Evolutionary conservation across 1,140 invertebrate species (phyloP).

Genomic region (Atopsyche davidsoni): DNA sequence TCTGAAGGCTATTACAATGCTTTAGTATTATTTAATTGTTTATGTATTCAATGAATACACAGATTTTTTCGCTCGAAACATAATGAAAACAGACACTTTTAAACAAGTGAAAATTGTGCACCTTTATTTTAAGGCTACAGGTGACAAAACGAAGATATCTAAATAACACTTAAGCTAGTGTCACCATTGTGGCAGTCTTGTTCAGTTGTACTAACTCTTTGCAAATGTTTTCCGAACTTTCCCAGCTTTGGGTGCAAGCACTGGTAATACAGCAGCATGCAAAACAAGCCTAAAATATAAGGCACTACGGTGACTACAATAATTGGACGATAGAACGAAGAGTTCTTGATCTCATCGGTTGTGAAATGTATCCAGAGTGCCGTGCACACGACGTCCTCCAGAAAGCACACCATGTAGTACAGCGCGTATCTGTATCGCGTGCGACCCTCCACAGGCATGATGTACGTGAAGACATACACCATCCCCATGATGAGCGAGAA

Average conservation of each 20-base stretch:
- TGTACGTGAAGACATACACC: constrained; percentile 68
- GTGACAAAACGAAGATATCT: too few relatives aligned
- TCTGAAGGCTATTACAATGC: too few relatives aligned
- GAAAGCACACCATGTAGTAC: constrained; percentile 60
- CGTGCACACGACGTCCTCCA: constrained; percentile 58
- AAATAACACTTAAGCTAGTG: too few relatives aligned
- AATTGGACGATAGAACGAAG: constrained; percentile 55
- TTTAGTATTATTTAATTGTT: too few relatives aligned
- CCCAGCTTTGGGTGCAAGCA: constrained; percentile 62
- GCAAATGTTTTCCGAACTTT: constrained; percentile 29
- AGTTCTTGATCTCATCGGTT: constrained; percentile 37
- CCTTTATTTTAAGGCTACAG: too few relatives aligned
- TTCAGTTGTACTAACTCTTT: not conserved
- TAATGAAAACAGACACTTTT: too few relatives aligned
- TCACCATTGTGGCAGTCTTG: too few relatives aligned
- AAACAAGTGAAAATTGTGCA: too few relatives aligned
- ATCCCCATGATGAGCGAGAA: constrained; percentile 62
- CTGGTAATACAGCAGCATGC: constrained; percentile 72
- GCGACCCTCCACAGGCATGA: constrained; percentile 57
- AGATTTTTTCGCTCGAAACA: too few relatives aligned
- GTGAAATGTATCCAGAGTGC: constrained; percentile 52
- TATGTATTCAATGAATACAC: too few relatives aligned
- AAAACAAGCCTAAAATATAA: constrained; percentile 62
- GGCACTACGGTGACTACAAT: constrained; percentile 57
- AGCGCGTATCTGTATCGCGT: constrained; percentile 58